A percentile compares a stretch with the other conserved stretches of the same genome.
These are phyloP conservation scores for Diadromus collaris DNA, from an alignment of 2,888 invertebrate genomes.

Conservation along the genomic window DNA sequence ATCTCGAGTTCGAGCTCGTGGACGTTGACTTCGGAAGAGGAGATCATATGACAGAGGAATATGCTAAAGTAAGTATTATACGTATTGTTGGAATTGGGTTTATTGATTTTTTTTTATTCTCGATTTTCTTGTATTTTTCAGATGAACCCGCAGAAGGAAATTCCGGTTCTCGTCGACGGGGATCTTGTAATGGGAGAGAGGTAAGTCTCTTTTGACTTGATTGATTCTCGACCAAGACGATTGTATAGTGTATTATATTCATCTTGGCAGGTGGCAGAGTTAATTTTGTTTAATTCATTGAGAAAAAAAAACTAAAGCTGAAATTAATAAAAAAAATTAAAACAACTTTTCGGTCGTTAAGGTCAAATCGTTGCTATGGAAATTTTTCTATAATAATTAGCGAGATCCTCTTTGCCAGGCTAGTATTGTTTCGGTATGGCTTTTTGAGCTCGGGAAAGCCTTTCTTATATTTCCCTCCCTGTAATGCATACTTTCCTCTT, in stretches of 20 bases:
- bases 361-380: neutral
- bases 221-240: neutral
- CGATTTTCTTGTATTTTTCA: slow-evolving; percentile 78
- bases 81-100: neutral
- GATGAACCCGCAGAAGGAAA: slow-evolving; percentile 91
- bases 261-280: neutral
- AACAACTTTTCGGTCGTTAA: neutral
- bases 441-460: no score
- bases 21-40: slow-evolving; percentile 86
- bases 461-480: no score
- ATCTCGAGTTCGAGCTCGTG: slow-evolving; percentile 85
- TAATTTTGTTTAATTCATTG: no score
- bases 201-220: slow-evolving; percentile 57
- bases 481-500: neutral
- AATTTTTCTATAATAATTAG: neutral
- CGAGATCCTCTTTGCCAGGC: no score
- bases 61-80: slow-evolving; percentile 83
- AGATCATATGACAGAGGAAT: slow-evolving; percentile 88
- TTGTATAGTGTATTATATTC: neutral
- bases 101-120: slow-evolving; percentile 60
- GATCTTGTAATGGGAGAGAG: slow-evolving; percentile 91
- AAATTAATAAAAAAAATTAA: no score
- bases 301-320: no score
- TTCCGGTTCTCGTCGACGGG: slow-evolving; percentile 89
- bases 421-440: no score